Base-by-base conservation (phyloP, 2,888 invertebrate species). In the Idaea biselata region DNA sequence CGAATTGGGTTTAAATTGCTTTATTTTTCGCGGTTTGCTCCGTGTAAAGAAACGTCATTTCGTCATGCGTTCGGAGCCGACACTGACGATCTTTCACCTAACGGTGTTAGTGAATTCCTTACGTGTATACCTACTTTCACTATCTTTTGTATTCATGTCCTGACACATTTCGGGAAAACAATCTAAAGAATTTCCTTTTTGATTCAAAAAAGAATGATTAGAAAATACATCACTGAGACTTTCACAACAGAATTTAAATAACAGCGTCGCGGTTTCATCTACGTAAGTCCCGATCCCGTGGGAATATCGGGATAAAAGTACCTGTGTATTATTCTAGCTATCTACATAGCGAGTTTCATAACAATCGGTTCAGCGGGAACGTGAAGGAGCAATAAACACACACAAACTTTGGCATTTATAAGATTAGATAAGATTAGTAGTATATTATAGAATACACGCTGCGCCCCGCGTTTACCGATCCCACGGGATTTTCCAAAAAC, bases 1-100 rank as follows among this genome's bases (percentile, higher is more conserved):
- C 55, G 63, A 67, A 72, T 73, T 72, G 71, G 16, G 55, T 56
- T 8, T 53, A 8, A 8, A 8, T 44, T 44, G 5, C 11, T 5
- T 44, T 14, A 44, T 44, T 8, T 44, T 44, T 44, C 44, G 44
- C 44, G 44, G 44, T 6, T 44, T 44, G 11, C 14, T 44, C 14
- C 14, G 44, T 56, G 61, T 60, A 31, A 44, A 32, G 67, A 64
- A 63, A 66, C 84, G 82, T 79, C 85, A 82, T 83, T 79, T 80
- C 88, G 73, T 44, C 8, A 8, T 82, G 75, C 72, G 73, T 66
- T 75, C 72, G 66, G 54, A 68, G 68, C 75, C 74, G 66, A 71
- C 76, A 87, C 87, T 87, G 81, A 78, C 74, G 68, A 63, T 53
- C 31, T 54, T 32, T 53, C n/a, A 62, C 63, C 56, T 11, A 67